Base-by-base conservation (phyloP, 2,888 invertebrate genomes). In the Linnaemya vulpina region DNA sequence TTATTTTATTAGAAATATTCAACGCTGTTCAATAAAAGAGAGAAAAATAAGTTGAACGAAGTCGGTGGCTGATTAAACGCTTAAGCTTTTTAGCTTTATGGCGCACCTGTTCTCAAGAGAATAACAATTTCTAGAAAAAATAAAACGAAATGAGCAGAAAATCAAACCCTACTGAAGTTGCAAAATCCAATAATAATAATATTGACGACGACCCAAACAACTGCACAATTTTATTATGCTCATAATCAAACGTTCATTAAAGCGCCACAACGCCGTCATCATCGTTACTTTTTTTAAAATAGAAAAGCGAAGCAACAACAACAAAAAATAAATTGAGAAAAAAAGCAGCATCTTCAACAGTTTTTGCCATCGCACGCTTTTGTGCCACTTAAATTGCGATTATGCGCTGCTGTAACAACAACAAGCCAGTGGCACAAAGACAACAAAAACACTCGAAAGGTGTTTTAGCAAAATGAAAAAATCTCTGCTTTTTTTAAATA, bases 361-460 rank as follows among this genome's bases (percentile, higher is more conserved):
- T 11, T 79, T 73, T 73, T 65, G 22, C 58, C 65, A 60, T 46
- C 76, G 84, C 84, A 84, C 81, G 84, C 73, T 84, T 73, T 84
- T 81, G 80, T 81, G 81, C 77, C 68, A 84, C 84, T 84, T 80
- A 81, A 80, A 38, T 73, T 49, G 68, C 68, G 80, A 84, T 84
- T 81, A 81, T 84, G 77, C 63, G 76, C 82, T 81, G 75, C 75
- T 51, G 40, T 46, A 43, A 25, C 43, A 62, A 20, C 63, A 77
- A 51, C 77, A 63, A 46, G 35, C 46, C 43, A 78, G 40, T 63
- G 63, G 22, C 78, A 71, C 51, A 71, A 79, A 63, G 22, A 46
- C 55, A 49, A 9, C 55, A 67, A 65, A 62, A 40, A 55, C 35
- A 49, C 55, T 79, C 13, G n/a, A 43, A 55, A 71, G 60, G 40